Percentiles rank a stretch among this genome's conserved stretches.
Evolutionary conservation across 2,797 vertebrate genomes (phyloP).

Genomic region (Miichthys miiuy): DNA sequence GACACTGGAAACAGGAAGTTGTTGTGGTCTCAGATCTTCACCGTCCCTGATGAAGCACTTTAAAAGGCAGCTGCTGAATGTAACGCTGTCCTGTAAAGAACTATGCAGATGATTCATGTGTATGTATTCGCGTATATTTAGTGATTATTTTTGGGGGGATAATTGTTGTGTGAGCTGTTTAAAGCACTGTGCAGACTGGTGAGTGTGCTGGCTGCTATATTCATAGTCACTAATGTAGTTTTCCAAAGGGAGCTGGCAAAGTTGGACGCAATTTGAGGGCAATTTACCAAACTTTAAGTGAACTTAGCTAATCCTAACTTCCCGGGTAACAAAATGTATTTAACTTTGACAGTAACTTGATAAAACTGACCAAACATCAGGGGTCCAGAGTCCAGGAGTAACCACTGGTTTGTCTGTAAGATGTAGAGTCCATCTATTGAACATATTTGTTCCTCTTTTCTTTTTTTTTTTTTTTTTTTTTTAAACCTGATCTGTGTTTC

Average conservation of each 20-base stretch:
- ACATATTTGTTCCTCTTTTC: constrained; percentile 1
- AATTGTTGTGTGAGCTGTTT: constrained; percentile 10
- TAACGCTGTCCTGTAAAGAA: constrained; percentile 5
- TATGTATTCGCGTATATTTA: neutral
- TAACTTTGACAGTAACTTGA: neutral
- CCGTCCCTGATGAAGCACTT: constrained; percentile 64
- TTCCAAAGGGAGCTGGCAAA: neutral
- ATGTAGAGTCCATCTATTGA: neutral
- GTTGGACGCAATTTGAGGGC: neutral
- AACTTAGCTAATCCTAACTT: neutral
- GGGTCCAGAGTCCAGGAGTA: too few species aligned
- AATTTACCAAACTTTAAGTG: neutral
- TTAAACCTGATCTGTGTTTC: constrained; percentile 26
- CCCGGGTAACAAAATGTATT: neutral
- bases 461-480: too few species aligned
- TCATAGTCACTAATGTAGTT: constrained; percentile 4
- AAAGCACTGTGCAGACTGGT: neutral
- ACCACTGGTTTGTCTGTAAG: neutral
- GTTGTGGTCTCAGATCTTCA: constrained; percentile 37
- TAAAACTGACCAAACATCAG: neutral
- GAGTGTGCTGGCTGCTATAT: neutral
- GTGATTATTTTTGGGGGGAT: neutral
- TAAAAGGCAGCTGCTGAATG: constrained; percentile 39
- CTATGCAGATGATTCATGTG: neutral
- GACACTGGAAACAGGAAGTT: constrained; percentile 27